Base-by-base conservation (phyloP, 1,140 invertebrate genomes). In the Penaeus japonicus region DNA sequence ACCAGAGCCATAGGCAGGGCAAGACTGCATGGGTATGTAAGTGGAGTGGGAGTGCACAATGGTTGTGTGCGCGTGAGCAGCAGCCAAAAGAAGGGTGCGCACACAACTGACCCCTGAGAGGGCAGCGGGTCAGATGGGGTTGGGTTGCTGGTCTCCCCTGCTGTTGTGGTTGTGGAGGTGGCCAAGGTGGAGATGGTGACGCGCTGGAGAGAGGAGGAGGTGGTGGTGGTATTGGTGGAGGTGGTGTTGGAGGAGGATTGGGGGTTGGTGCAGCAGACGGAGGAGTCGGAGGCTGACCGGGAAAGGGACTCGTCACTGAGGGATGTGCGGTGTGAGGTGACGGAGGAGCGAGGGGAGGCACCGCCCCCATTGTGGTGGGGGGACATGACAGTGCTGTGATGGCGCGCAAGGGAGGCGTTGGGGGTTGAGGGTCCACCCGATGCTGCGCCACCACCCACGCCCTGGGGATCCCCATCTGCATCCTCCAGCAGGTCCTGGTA, bases 231-330 rank as follows among this genome's bases (percentile, higher is more conserved):
- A 35, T 85, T 87, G 80, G 85, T 90, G 80, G 79, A 88, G 65
- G 85, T 84, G 53, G 85, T 90, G 80, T 88, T 89, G 62, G 62
- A 89, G 82, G 80, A 70, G 85, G 79, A 88, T 84, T 79, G 84
- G 62, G 95, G 89, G 47, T 89, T 85, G 82, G 84, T 90, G 85
- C 89, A 89, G 85, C 90, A 95, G 65, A 97, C 96, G 91, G 96
- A 97, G 80, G 96, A 97, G 92, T 97, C 97, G 20, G 97, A 97
- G 39, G 96, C 96, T 84, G 96, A 97, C 92, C 96, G 94, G 77
- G 96, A 97, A 12, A 97, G 93, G 57, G 96, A 97, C 91, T 97
- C 94, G 89, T 94, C 96, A 91, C 97, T 97, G 35, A 96, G 95
- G 90, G 93, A 94, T 87, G 93, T 93, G 35, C 93, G 92, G 81